These are phyloP conservation scores for Todus mexicanus DNA, from an alignment of 2,797 vertebrate species.

Conservation along the genomic window DNA sequence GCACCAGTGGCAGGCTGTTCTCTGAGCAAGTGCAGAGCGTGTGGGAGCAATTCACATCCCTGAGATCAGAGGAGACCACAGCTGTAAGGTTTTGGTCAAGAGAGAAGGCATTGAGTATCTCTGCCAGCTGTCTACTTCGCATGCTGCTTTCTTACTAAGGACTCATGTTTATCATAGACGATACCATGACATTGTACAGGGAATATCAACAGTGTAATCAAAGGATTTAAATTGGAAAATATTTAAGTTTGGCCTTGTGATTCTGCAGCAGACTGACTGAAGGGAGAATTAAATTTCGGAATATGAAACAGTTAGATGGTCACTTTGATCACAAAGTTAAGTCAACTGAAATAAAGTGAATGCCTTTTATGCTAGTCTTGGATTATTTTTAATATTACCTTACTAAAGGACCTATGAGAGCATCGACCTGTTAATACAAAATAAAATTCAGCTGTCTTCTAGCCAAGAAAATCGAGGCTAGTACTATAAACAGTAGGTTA, in stretches of 20 bases:
- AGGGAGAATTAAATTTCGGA: neutral
- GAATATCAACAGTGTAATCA: neutral
- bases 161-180: neutral
- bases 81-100: neutral
- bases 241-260: neutral
- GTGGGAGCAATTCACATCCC: neutral
- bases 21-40: neutral
- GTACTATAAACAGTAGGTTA: neutral
- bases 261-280: neutral
- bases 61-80: neutral
- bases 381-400: neutral
- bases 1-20: neutral
- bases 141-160: neutral
- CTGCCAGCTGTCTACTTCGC: neutral
- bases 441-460: neutral
- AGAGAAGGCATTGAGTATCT: neutral
- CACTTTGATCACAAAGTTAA: neutral
- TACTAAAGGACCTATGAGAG: neutral
- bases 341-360: neutral
- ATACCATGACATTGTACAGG: neutral
- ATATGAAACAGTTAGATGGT: neutral
- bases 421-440: neutral
- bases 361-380: neutral
- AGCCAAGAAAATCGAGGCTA: neutral
- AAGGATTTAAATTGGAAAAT: neutral